These are phyloP conservation scores for Nasonia giraulti DNA, from an alignment of 1,140 invertebrate species.

Conservation along the genomic window DNA sequence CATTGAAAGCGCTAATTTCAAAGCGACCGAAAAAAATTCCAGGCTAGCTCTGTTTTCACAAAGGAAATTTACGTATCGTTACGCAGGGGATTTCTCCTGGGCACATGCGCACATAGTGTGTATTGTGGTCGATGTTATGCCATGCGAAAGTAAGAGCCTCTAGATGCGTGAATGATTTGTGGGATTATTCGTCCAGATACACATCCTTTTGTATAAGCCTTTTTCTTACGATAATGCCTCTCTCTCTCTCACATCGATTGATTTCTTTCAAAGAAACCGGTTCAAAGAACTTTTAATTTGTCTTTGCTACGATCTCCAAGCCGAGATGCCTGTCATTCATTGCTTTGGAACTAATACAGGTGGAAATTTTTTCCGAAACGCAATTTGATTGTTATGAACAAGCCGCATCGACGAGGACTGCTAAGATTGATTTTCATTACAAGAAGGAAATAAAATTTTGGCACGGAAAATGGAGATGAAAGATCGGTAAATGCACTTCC, in stretches of 20 bases:
- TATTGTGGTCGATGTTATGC: slow-evolving; percentile 12
- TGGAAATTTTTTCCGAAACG: not conserved
- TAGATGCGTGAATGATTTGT: slow-evolving; percentile 47
- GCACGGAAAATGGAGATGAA: not conserved
- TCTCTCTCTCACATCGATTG: slow-evolving; percentile 22
- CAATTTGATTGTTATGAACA: not conserved
- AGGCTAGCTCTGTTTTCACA: slow-evolving; percentile 4
- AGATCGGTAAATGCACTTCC: not conserved
- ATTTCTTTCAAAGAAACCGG: slow-evolving; percentile 14
- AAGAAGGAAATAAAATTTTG: not conserved
- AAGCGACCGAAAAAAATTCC: slow-evolving; percentile 1
- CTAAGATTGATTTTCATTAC: not conserved
- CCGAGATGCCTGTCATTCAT: not conserved
- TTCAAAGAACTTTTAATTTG: slow-evolving; percentile 32
- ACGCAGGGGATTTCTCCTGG: slow-evolving; percentile 32
- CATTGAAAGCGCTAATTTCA: slow-evolving; percentile 16
- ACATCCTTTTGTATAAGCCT: slow-evolving; percentile 23
- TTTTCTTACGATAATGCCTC: slow-evolving; percentile 7
- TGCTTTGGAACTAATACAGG: not conserved
- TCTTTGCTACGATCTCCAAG: not conserved
- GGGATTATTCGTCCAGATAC: slow-evolving; percentile 34
- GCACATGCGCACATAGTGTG: not conserved
- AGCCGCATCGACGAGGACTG: not conserved
- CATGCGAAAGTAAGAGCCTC: slow-evolving; percentile 43
- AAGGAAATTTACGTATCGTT: slow-evolving; percentile 38